Conservation (phyloP, 2,888 invertebrate species). For the Lacanobia oleracea region DNA sequence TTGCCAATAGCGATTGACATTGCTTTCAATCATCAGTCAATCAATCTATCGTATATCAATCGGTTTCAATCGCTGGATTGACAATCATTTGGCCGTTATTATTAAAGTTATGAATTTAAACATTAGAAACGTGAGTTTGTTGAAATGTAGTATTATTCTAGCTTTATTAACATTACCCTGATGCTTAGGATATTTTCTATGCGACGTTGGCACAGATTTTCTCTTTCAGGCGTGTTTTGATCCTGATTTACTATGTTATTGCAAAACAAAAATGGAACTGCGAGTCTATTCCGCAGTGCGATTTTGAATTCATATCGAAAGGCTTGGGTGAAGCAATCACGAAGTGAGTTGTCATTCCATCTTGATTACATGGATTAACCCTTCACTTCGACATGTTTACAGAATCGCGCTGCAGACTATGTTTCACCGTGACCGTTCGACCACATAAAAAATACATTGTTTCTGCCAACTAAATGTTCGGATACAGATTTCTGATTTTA, state of each 20-base stretch:
- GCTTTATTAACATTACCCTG: conserved; percentile 79
- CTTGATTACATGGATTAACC: too few species aligned
- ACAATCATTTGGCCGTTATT: conserved; percentile 33
- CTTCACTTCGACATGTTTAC: too few species aligned
- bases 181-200: conserved; percentile 78
- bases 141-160: conserved; percentile 63
- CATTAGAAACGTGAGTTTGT: conserved; percentile 60
- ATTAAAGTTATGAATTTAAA: conserved; percentile 60
- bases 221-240: conserved; percentile 48
- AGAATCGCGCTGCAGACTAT: too few species aligned
- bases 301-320: too few species aligned
- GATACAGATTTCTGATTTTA: not conserved
- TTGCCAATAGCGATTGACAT: conserved; percentile 39
- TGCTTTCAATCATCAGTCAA: conserved; percentile 39
- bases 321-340: too few species aligned
- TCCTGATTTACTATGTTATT: conserved; percentile 19
- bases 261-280: not conserved
- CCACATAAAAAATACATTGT: not conserved
- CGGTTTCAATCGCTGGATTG: conserved; percentile 41
- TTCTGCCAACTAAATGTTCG: not conserved
- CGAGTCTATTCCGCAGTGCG: too few species aligned
- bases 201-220: conserved; percentile 75
- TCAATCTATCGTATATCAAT: conserved; percentile 27
- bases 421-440: too few species aligned
- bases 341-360: too few species aligned